Evolutionary conservation across 2,113 vertebrate genomes (phyloP).

Genomic region (Nesoenas mayeri): DNA sequence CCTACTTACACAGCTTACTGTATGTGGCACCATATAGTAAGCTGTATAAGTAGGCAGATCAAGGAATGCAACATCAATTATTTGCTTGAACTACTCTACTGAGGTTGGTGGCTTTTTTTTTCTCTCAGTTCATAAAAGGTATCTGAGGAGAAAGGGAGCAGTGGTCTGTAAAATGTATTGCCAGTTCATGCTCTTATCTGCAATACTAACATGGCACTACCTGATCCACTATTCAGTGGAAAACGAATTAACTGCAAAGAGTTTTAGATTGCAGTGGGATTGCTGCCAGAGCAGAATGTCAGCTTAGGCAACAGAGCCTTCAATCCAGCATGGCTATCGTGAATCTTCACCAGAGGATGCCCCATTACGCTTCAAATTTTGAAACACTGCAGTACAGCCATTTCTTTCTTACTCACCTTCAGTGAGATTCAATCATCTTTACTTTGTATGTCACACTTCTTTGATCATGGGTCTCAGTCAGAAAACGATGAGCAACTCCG

Average conservation of each 20-base stretch:
- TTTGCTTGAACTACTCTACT: background rate
- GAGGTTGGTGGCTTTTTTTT: background rate
- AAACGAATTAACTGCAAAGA: constrained; percentile 1
- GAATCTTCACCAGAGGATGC: background rate
- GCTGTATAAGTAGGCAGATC: background rate
- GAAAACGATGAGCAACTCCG: background rate
- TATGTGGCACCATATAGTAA: background rate
- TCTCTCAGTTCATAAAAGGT: background rate
- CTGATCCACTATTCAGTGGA: background rate
- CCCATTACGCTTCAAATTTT: background rate
- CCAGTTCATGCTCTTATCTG: background rate
- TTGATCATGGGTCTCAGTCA: background rate
- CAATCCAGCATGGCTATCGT: background rate
- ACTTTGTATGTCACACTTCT: background rate
- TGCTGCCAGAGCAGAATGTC: constrained; percentile 2
- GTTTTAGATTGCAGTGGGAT: background rate
- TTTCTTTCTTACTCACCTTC: background rate
- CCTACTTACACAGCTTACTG: background rate
- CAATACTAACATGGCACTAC: background rate
- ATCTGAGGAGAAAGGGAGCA: background rate
- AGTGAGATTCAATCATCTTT: background rate
- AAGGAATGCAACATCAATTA: background rate
- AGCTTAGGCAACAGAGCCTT: background rate
- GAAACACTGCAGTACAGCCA: background rate
- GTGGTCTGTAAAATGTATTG: background rate